Base-by-base conservation (phyloP, 2,113 vertebrate genomes). In the Bufo bufo region DNA sequence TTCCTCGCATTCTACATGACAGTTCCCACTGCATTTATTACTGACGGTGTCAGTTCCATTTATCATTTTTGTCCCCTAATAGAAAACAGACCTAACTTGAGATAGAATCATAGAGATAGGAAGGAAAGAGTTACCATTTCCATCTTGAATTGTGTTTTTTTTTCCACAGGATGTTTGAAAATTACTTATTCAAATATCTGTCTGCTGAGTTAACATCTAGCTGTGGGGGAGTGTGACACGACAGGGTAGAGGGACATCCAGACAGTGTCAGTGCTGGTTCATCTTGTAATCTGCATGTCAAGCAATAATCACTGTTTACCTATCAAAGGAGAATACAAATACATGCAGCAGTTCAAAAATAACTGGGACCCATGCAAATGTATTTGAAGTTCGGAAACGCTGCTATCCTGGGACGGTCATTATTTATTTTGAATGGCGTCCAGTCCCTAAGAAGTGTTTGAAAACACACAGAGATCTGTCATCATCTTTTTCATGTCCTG, bases 401-500 rank as follows among this genome's bases (percentile, higher is more conserved):
- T 85, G 81, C 77, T 91, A 92, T 91, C 92, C 93, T 91, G 4
- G 77, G 88, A 65, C 49, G 0, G 0, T 77, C 49, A 84, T 83
- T 88, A 83, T 91, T 85, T 77, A 65, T 52, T 82, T 91, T 90
- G 91, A 90, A 84, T 59, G 0, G 0, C 20, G 47, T 91, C 91
- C 89, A 0, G 74, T 58, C 54, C 12, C 0, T 90, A 90, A 91
- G 92, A 92, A 93, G 77, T 72, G 0, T 77, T 86, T 83, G 23
- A 61, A 83, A 33, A 82, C 65, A 19, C 83, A 87, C 12, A 16
- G 52, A 58, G 52, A 87, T 87, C 86, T 82, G 74, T 87, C 78
- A 82, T 49, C 65, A 10, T 45, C 50, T 45, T 82, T 74, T 82
- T 81, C 65, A 87, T 81, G 85, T 80, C 43, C 7, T 74, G 47